Evolutionary conservation across 2,113 vertebrate genomes (phyloP).

Genomic region (Gymnobelideus leadbeateri): DNA sequence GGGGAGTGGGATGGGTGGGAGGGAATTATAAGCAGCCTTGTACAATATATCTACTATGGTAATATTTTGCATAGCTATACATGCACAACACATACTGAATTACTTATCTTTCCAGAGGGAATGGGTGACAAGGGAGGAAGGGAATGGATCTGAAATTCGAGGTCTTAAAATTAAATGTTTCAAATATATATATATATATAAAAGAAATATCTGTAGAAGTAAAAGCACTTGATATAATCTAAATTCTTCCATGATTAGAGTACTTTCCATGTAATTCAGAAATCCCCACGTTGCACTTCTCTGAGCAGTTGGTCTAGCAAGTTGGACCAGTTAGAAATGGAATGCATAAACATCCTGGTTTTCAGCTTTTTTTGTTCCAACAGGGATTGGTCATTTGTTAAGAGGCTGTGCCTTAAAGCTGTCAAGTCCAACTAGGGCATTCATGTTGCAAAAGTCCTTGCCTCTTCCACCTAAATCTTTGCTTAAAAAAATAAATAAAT

Average conservation of each 20-base stretch:
- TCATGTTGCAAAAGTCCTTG: background rate
- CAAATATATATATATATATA: no score
- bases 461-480: background rate
- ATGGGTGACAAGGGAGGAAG: no score
- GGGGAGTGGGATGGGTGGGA: no score
- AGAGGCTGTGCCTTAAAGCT: background rate
- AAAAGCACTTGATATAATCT: background rate
- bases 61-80: no score
- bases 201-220: background rate
- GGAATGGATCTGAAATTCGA: no score
- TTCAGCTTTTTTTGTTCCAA: background rate
- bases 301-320: background rate
- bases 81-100: no score
- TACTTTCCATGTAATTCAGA: background rate
- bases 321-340: background rate
- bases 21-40: no score
- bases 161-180: no score
- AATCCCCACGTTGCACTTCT: background rate
- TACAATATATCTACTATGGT: no score
- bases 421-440: background rate
- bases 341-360: background rate
- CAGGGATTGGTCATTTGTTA: conserved; percentile 1
- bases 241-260: conserved; percentile 30
- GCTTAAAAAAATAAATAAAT: no score
- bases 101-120: no score